Percentiles rank a stretch among this genome's conserved stretches.
phyloP scores from a whole-genome alignment of 2,888 invertebrate genomes.

The Apamea anceps region DNA sequence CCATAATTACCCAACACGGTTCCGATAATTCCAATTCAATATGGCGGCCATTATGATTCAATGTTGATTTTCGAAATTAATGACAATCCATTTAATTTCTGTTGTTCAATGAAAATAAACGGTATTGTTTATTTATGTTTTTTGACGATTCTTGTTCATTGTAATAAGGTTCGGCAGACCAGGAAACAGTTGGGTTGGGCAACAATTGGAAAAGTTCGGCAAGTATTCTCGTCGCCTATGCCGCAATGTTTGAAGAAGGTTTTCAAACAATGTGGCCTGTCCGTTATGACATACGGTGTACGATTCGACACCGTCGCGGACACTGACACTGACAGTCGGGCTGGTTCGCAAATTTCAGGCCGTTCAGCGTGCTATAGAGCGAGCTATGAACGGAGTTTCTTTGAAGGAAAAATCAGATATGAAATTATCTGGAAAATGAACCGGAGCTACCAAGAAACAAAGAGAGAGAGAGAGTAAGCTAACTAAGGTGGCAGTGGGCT shows the following conservation, averaged over 20 bases:
- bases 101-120: constrained; percentile 13
- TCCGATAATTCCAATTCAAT: constrained; percentile 33
- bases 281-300: not conserved
- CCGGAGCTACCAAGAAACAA: not conserved
- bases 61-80: constrained; percentile 46
- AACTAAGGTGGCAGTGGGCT: not conserved
- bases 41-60: constrained; percentile 28
- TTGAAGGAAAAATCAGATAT: not conserved
- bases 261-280: not conserved
- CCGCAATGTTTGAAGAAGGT: not conserved
- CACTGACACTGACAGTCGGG: not conserved
- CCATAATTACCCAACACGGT: constrained; percentile 34
- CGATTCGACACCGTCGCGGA: too few species aligned
- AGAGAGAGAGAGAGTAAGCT: not conserved
- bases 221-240: not conserved
- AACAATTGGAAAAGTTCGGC: not conserved
- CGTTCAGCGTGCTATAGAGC: not conserved
- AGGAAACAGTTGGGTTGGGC: not conserved
- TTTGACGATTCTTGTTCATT: not conserved
- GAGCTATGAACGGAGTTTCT: not conserved
- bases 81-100: constrained; percentile 10
- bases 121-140: not conserved
- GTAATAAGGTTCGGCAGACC: not conserved
- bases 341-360: not conserved
- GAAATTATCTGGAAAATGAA: not conserved